phyloP scores from a whole-genome alignment of 2,888 invertebrate genomes.

The Microctonus hyperodae region DNA sequence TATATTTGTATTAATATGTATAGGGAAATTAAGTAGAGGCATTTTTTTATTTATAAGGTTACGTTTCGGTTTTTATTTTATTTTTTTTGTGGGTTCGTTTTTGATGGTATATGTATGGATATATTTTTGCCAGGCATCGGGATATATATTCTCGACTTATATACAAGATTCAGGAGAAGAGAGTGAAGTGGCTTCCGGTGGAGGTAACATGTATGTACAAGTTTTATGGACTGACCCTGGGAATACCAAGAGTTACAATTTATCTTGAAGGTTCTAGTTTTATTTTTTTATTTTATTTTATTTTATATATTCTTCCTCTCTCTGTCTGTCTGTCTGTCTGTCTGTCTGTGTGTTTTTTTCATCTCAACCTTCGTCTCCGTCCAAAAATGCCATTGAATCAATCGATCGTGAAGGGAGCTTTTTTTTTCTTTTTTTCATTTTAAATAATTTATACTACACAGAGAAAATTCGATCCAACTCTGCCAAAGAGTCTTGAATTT shows the following conservation, averaged over 20 bases:
- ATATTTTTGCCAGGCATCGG: neutral
- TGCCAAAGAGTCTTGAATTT: neutral
- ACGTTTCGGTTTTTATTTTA: no score
- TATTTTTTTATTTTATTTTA: neutral
- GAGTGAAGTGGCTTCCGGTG: conserved; percentile 11
- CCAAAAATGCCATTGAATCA: neutral
- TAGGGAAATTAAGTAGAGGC: no score
- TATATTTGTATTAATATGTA: no score
- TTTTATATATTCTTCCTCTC: neutral
- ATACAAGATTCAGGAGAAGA: conserved; percentile 48
- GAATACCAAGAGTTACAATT: conserved; percentile 44
- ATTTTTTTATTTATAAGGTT: no score
- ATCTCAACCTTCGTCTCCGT: neutral
- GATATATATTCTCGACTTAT: conserved; percentile 30
- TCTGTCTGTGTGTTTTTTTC: neutral
- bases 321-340: neutral
- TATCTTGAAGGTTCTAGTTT: conserved; percentile 36
- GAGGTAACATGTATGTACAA: conserved; percentile 41
- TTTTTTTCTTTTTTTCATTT: neutral
- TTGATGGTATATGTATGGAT: neutral
- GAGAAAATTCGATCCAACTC: neutral
- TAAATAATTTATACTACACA: neutral
- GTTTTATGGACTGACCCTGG: conserved; percentile 45
- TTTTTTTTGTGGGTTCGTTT: no score
- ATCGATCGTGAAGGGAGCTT: neutral